Evolutionary conservation across 1,140 invertebrate genomes (phyloP), one percentile per base, ranked within the genome.

Genomic region (Calliphora vicina): DNA sequence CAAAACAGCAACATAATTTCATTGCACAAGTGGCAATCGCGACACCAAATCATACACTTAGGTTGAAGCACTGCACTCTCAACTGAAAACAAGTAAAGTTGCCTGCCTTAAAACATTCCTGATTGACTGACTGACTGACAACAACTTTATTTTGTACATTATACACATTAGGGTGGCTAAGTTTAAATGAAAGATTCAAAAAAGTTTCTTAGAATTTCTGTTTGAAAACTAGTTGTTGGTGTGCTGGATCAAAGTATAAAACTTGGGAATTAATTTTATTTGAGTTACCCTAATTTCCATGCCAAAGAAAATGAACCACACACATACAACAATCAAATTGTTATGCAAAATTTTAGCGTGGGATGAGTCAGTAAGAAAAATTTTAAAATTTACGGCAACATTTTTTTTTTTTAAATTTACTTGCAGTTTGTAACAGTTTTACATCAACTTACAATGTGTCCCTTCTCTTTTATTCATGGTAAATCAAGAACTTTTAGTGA

Each of bases 1-100:
- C 35, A 50, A 50, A 50, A 50, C 45, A 17, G 17, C 45, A 50
- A 50, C 45, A 67, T 67, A 67, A 23, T 67, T 23, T 23, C 8
- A 20, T 67, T 67, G 61, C 61, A 67, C 61, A 67, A 67, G 61
- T 67, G 61, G 61, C 61, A 67, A 67, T 20, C 61, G 61, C n/a
- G 61, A 67, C 61, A 67, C n/a, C n/a, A 25, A 67, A 67, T 67
- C n/a, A 10, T 25, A 67, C 23, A 23, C 61, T 9, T 23, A 25
- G 57, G 61, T 67, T 9, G 61, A 5, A 35, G 61, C 45, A 50
- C 23, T 25, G 61, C 61, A 23, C 50, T 57, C 50, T 9, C 61
- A 25, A 23, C 5, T 67, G 23, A 10, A 67, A 67, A 67, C 61
- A 67, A 67, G 61, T 67, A 67, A 25, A 23, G 6, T 67, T 67